Percentiles rank a stretch among this genome's conserved stretches.
These are phyloP conservation scores for Danio jaintianensis DNA, from an alignment of 2,797 vertebrate species.

Conservation along the genomic window DNA sequence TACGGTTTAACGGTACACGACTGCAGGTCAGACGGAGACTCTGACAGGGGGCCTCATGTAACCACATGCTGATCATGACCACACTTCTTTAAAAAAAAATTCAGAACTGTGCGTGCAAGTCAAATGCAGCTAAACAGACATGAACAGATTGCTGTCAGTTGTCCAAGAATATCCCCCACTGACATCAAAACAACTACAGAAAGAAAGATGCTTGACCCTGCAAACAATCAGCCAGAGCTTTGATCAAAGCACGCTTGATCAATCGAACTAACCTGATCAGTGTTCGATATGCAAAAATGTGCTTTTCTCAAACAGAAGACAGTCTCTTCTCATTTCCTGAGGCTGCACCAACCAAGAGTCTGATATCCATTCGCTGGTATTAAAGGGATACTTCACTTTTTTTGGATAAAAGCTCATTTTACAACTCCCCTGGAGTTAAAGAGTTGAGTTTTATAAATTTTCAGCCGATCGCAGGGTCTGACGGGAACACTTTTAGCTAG, in stretches of 20 bases:
- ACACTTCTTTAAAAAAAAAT: neutral
- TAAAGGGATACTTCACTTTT: neutral
- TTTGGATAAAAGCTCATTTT: no score
- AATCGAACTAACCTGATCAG: conserved; percentile 11
- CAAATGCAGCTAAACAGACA: conserved; percentile 4
- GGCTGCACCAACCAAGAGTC: conserved; percentile 12
- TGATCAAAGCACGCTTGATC: conserved; percentile 16
- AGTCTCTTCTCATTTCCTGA: conserved; percentile 3
- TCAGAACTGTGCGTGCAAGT: conserved; percentile 13
- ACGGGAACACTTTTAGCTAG: no score
- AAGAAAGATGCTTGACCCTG: neutral
- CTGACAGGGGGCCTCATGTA: conserved; percentile 5
- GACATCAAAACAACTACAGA: conserved; percentile 23
- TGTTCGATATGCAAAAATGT: conserved; percentile 11
- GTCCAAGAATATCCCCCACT: conserved; percentile 25
- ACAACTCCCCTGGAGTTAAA: no score
- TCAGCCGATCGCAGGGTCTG: no score
- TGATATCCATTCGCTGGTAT: conserved; percentile 38
- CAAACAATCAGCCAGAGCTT: conserved; percentile 12
- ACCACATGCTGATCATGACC: conserved; percentile 22
- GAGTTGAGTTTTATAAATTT: no score
- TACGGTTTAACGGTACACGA: conserved; percentile 23
- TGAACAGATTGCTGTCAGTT: neutral
- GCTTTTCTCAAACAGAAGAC: neutral
- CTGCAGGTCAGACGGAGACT: conserved; percentile 41